Evolutionary conservation across 2,888 invertebrate species (phyloP).

Genomic region (Drosophila rubida): DNA sequence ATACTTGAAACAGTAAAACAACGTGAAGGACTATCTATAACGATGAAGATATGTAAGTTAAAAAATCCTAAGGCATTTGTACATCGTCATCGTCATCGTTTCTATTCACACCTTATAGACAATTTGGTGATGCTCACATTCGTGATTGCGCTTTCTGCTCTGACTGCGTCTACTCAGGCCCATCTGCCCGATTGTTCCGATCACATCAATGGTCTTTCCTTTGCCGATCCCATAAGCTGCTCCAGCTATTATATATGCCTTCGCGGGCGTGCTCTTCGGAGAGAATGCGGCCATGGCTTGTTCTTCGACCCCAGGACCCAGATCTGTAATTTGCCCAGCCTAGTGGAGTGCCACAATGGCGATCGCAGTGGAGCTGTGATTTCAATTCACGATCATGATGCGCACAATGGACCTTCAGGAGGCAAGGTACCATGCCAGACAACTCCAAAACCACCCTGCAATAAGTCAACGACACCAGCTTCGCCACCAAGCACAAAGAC

Average conservation of each 20-base stretch:
- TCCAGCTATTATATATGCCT: slow-evolving; percentile 57
- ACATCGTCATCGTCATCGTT: not conserved
- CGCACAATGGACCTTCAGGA: not conserved
- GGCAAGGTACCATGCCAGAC: slow-evolving; percentile 37
- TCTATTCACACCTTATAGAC: slow-evolving; percentile 22
- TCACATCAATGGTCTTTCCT: slow-evolving; percentile 46
- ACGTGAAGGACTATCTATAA: slow-evolving; percentile 37
- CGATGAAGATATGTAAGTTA: slow-evolving; percentile 58
- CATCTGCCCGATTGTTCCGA: slow-evolving; percentile 49
- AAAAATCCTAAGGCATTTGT: too few relatives aligned
- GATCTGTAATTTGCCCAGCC: slow-evolving; percentile 44
- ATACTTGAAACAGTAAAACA: slow-evolving; percentile 27
- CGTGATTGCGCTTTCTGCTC: slow-evolving; percentile 38
- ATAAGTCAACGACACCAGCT: slow-evolving; percentile 16
- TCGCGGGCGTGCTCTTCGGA: slow-evolving; percentile 48
- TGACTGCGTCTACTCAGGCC: slow-evolving; percentile 37
- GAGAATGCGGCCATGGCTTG: slow-evolving; percentile 46
- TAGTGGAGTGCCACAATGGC: slow-evolving; percentile 48
- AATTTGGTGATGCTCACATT: slow-evolving; percentile 55
- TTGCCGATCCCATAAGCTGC: slow-evolving; percentile 55
- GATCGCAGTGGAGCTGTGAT: slow-evolving; percentile 40
- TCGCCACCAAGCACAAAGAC: not conserved
- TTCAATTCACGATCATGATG: slow-evolving; percentile 15
- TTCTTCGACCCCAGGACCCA: slow-evolving; percentile 49
- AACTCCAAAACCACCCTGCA: slow-evolving; percentile 44